Evolutionary conservation across 2,113 vertebrate genomes (phyloP).

Genomic region (Bufo bufo): DNA sequence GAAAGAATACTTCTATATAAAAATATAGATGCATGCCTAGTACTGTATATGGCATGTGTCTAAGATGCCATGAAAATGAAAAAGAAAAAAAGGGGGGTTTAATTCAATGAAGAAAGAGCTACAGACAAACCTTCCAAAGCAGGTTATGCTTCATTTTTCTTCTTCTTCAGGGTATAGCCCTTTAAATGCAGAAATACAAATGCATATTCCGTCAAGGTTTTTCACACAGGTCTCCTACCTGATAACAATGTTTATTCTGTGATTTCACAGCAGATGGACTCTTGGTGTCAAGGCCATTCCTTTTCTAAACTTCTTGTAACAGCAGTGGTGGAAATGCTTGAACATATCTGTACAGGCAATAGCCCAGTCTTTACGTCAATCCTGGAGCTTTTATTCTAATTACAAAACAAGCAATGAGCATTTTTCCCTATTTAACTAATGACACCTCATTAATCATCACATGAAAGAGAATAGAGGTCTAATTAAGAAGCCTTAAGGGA

Average conservation of each 20-base stretch:
- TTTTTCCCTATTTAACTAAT: constrained; percentile 36
- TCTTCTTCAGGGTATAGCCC: not conserved
- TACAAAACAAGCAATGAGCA: constrained; percentile 34
- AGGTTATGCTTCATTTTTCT: not conserved
- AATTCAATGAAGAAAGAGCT: too few species aligned
- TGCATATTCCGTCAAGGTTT: not conserved
- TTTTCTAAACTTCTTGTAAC: not conserved
- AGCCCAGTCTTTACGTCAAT: constrained; percentile 5
- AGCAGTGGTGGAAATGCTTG: not conserved
- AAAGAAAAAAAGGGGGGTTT: too few species aligned
- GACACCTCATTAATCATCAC: constrained; percentile 51
- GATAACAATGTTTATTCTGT: not conserved
- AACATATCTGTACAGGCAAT: constrained; percentile 10
- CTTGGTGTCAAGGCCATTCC: not conserved
- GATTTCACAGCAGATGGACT: not conserved
- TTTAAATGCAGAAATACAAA: not conserved
- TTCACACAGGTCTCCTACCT: not conserved
- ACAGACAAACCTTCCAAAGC: not conserved
- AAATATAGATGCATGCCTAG: too few species aligned
- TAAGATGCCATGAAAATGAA: too few species aligned
- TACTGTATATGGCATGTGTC: too few species aligned
- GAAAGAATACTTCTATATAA: too few species aligned
- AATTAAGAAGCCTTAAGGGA: constrained; percentile 44
- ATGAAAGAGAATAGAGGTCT: constrained; percentile 36
- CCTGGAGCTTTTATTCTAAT: constrained; percentile 18